Percentiles rank a stretch among this genome's conserved stretches.
Conservation (phyloP, 2,113 vertebrate species). For the Arizona elegans region DNA sequence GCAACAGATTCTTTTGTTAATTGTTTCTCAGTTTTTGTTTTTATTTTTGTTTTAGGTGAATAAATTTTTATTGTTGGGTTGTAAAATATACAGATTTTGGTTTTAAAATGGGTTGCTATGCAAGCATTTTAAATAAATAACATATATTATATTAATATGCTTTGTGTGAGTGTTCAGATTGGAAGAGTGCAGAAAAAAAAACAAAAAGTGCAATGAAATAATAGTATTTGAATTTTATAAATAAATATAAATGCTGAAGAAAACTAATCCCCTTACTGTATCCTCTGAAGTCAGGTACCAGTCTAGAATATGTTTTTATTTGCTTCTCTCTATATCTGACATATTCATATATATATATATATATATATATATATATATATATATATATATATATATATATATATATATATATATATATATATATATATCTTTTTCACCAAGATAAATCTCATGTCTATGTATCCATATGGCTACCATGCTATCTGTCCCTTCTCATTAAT, state of each 20-base stretch:
- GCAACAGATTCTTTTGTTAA: neutral
- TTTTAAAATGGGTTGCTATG: neutral
- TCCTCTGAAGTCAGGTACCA: neutral
- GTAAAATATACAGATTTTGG: neutral
- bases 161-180: neutral
- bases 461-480: neutral
- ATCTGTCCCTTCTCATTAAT: constrained; percentile 7
- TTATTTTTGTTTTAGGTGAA: neutral
- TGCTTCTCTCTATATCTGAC: neutral
- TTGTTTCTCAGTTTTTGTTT: neutral
- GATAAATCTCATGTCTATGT: neutral
- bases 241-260: neutral
- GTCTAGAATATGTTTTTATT: neutral
- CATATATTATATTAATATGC: neutral
- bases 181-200: too few relatives aligned
- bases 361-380: neutral
- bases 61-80: neutral
- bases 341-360: neutral
- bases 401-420: too few relatives aligned
- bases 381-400: neutral
- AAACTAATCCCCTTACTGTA: neutral
- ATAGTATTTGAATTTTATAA: neutral
- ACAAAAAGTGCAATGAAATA: neutral
- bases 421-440: neutral
- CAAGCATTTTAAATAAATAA: neutral